Evolutionary conservation across 2,888 invertebrate species (phyloP), one percentile per base, ranked within the genome.

Genomic region (Caenorhabditis angaria): DNA sequence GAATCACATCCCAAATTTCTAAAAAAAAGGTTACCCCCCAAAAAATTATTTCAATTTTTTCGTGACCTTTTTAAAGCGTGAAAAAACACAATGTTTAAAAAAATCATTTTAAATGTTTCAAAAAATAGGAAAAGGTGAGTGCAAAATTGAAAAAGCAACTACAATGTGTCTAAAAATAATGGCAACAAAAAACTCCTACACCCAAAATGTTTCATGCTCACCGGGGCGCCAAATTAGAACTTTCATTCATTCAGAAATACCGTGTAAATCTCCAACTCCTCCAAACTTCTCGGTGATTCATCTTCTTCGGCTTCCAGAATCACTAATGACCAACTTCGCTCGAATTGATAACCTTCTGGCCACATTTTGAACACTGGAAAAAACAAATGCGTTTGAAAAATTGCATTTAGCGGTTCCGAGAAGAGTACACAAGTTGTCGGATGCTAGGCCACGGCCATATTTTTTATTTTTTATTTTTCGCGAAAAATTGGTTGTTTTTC

Each of bases 401-500:
- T 20, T 8, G 3, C 6, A 6, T 18, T 41, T 41, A 12, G 10
- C 41, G 41, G 41, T 14, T 41, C 41, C 41, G 41, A 41, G 41
- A 41, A 18, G 18, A 41, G 41, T 41, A 41, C 41, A 41, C 41
- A 41, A 41, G 10, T 6, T 41, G 41, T 41, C 41, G 41, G 41
- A 18, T 41, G 8, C 18, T 41, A 12, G 41, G 41, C 32, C 48
- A 4, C 4, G 48, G 14, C 50, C 50, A 25, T 48, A 25, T 62
- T 25, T 62, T 25, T 20, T 56, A 47, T 51, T 51, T 32, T 51
- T 32, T 32, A 51, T 25, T 35, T 56, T 56, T n/a, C 35, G 20
- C 4, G 24, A 35, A 57, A 48, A 20, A 25, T 24, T 29, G n/a
- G 20, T 3, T 4, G 3, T 55, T 41, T 54, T 47, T 47, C 47